Base-by-base conservation (phyloP, 2,797 vertebrate species). In the Scyliorhinus canicula region DNA sequence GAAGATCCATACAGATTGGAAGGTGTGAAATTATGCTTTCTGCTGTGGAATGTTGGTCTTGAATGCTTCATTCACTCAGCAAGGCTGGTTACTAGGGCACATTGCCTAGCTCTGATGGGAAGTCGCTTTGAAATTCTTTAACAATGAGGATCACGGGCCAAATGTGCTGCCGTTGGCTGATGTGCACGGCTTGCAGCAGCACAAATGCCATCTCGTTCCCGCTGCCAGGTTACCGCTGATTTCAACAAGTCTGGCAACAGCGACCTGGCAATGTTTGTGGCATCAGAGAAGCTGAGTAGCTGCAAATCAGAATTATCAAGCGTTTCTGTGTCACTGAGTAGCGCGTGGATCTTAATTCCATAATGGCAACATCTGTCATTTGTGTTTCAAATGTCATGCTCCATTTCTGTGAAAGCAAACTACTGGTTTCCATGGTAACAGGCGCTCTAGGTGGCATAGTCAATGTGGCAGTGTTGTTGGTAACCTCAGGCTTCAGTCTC, bases 351-450 rank as follows among this genome's bases (percentile, higher is more conserved):
- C 88, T 91, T 8, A 40, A 44, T n/a, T 12, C 57, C 3, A 35
- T 26, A 40, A 65, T 91, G 57, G 52, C 35, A 35, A 26, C 57
- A 91, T 91, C n/a, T 40, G 88, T 91, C n/a, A 91, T 91, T 63
- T 91, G 57, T 91, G 88, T 44, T 91, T 65, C 57, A 65, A 63
- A 65, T 65, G 88, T 91, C 57, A 65, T 3, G 57, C 88, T 91
- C n/a, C 55, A 44, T 65, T 91, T 65, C 88, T 1, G 55, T 90
- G 55, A 19, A 90, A 40, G 86, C 4, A 60, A 90, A 90, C 55
- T 90, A 19, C 40, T n/a, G 57, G 88, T 91, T 60, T 60, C 88
- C 88, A 91, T 44, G 60, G 57, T 44, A 91, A 91, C 88, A 11
- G 60, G 26, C 9, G 19, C 57, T 91, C 19, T 24, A 65, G 88